Evolutionary conservation across 1,140 invertebrate species (phyloP).

Genomic region (Trichonephila clavipes): DNA sequence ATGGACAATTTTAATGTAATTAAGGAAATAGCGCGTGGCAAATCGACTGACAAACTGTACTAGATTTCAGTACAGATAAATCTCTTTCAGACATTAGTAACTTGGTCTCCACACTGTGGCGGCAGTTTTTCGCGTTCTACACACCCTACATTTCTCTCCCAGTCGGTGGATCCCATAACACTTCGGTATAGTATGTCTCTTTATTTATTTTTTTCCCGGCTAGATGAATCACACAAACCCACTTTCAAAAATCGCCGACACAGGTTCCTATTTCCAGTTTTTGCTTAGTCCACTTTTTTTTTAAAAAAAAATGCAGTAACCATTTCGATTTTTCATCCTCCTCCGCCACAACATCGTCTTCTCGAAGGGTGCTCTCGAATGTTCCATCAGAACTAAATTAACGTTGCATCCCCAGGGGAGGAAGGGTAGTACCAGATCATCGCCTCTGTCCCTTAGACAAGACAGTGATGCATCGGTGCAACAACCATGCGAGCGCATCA

Average conservation of each 20-base stretch:
- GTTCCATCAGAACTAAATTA: conserved; percentile 57
- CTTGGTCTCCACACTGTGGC: too few species aligned
- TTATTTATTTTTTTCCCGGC: neutral
- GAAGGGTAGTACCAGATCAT: neutral
- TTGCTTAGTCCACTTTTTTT: neutral
- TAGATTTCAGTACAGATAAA: too few species aligned
- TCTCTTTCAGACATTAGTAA: too few species aligned
- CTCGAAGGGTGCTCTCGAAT: neutral
- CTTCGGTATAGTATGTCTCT: neutral
- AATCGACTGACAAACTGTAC: too few species aligned
- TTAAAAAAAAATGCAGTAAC: neutral
- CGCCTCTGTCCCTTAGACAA: conserved; percentile 21
- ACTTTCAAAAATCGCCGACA: neutral
- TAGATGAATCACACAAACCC: neutral
- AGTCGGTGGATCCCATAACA: neutral
- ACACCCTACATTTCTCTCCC: neutral
- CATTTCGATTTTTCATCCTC: conserved; percentile 9
- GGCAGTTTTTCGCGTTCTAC: too few species aligned
- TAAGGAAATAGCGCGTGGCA: too few species aligned
- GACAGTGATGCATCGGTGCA: conserved; percentile 29
- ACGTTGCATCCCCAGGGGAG: neutral
- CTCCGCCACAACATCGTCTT: neutral
- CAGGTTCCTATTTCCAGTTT: neutral
- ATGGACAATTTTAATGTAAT: too few species aligned
- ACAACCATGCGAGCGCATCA: neutral